Conservation (phyloP, 2,797 vertebrate species). For the Sebastes vulpes region DNA sequence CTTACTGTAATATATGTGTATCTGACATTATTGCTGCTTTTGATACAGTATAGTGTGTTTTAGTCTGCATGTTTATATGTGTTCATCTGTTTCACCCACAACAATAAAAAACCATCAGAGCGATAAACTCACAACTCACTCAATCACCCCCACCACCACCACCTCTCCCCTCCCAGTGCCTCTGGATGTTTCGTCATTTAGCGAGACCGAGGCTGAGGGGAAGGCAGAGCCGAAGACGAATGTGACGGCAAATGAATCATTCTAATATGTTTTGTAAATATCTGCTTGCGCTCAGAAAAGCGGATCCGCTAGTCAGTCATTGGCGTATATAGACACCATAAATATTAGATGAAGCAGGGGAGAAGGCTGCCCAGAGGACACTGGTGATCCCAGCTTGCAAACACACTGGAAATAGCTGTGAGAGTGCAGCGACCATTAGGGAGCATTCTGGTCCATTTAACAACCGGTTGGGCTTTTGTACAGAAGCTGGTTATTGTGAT, state of each 20-base stretch:
- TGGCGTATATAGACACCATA: conserved; percentile 60
- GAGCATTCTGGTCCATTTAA: conserved; percentile 33
- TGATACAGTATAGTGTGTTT: background rate
- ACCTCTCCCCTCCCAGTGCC: background rate
- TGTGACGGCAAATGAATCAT: conserved; percentile 60
- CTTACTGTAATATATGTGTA: background rate
- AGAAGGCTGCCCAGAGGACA: conserved; percentile 69
- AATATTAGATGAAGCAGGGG: conserved; percentile 81
- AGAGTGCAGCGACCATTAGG: conserved; percentile 15
- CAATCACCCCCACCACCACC: conserved; percentile 11
- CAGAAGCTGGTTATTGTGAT: background rate
- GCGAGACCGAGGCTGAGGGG: conserved; percentile 22
- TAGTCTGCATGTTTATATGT: conserved; percentile 4
- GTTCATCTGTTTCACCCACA: conserved; percentile 7
- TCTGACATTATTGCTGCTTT: background rate
- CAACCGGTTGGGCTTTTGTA: background rate
- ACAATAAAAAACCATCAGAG: conserved; percentile 49
- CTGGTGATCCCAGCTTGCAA: conserved; percentile 58
- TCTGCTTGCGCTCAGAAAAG: conserved; percentile 50
- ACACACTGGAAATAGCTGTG: conserved; percentile 40
- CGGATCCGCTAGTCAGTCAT: conserved; percentile 50
- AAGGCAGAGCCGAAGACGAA: conserved; percentile 36
- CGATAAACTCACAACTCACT: conserved; percentile 41
- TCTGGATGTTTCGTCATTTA: conserved; percentile 47
- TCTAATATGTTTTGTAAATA: conserved; percentile 76